Base-by-base conservation (phyloP, 2,888 invertebrate genomes). In the Orthosia cruda region DNA sequence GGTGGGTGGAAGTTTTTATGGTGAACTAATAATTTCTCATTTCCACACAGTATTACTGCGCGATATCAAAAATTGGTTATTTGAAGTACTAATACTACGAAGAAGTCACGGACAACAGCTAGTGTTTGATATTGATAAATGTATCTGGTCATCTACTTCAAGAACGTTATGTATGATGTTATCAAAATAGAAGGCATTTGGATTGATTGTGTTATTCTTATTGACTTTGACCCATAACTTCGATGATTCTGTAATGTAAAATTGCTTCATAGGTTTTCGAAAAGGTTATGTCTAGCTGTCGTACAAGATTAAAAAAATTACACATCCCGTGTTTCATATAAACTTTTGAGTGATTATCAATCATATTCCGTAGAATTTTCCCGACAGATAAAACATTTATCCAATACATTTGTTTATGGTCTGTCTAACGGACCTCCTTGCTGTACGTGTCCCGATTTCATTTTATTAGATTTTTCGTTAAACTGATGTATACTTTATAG, bases 371-470 rank as follows among this genome's bases (percentile, higher is more conserved):
- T 55, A 49, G 20, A 20, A 57, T 61, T 71, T 62, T 64, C 13
- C 12, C 15, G n/a, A 47, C 23, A 71, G 59, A 58, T 59, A 63
- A 55, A 68, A 71, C 65, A 20, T 63, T 69, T 74, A 64, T 23
- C 12, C n/a, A 18, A 52, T 61, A 69, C 32, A 58, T 40, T 77
- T 68, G 57, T 74, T 76, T 79, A 77, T 74, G 73, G 69, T 75
- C 71, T 15, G 49, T 59, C 23, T 74, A 86, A 74, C 58, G 23
- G 57, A 13, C 45, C 49, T 52, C 55, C 18, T 47, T 18, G 16
- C 20, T 77, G 71, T 72, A 86, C 84, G 86, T 85, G 84, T 86
- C 62, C 61, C 26, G 68, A 64, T 83, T 84, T 74, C 74, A 86
- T 86, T 78, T 86, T 64, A 73, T 69, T 71, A 86, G 86, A 78